Conservation (phyloP, 2,113 vertebrate species). For the Melanostigma gelatinosum region DNA sequence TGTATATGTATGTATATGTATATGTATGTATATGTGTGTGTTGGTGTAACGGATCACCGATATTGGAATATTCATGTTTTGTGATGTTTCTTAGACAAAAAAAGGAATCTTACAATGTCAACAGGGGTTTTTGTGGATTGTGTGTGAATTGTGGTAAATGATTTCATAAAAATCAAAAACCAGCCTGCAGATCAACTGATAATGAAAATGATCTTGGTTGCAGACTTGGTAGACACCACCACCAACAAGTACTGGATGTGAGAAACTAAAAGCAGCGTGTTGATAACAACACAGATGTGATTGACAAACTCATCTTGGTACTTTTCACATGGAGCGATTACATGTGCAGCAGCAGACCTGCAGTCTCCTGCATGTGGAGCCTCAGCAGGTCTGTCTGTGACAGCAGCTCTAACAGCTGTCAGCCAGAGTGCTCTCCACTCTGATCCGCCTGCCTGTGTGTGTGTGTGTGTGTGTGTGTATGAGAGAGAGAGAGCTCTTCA, state of each 20-base stretch:
- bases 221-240: neutral
- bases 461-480: too few species aligned
- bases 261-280: neutral
- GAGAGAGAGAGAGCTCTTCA: neutral
- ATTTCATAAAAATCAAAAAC: neutral
- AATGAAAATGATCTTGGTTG: neutral
- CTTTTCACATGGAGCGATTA: too few species aligned
- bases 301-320: neutral
- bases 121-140: neutral
- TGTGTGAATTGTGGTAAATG: neutral
- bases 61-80: too few species aligned
- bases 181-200: neutral
- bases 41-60: too few species aligned
- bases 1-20: too few species aligned
- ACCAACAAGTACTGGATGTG: neutral
- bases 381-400: conserved; percentile 35
- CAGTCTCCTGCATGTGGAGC: neutral
- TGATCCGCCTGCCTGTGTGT: conserved; percentile 5
- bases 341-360: neutral
- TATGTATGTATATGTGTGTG: too few species aligned
- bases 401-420: conserved; percentile 20
- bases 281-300: neutral
- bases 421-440: conserved; percentile 6
- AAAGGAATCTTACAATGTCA: neutral
- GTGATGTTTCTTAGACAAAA: neutral